Evolutionary conservation across 2,113 vertebrate species (phyloP), one percentile per base, ranked within the genome.

Genomic region (Prionailurus viverrinus): DNA sequence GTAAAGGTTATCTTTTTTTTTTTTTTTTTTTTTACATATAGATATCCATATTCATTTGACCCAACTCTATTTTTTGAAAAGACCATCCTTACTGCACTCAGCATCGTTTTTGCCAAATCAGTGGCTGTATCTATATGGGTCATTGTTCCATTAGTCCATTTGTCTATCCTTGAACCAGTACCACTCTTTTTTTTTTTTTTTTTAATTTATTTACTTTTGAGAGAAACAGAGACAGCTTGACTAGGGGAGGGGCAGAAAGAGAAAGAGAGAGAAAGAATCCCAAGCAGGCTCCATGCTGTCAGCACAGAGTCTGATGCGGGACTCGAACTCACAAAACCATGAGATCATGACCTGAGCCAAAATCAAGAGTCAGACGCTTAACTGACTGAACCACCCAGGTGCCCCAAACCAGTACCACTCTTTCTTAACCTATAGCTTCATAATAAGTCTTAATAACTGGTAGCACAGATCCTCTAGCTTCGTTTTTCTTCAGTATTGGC

Each of bases 401-500:
- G 13, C 51, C 51, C 53, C 53, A 53, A 86, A 61, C 73, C 25
- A 91, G 33, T 27, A 61, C 25, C 14, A 51, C 18, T 51, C 29
- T 85, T 21, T 45, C 31, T 69, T 48, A 61, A 36, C 51, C 51
- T 61, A 14, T 79, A 61, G 31, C 48, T 91, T 78, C 81, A 79
- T 79, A 33, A 55, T 79, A 87, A 53, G 41, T 41, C n/a, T 73
- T 73, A 66, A 80, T 53, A 65, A 76, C 48, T 76, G 31, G 36
- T 83, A 71, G 48, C 31, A 83, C 78, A 89, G 68, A 13, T 83
- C 68, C 61, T 93, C 78, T 68, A 65, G 18, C 45, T 93, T 96
- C 58, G 5, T 29, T 51, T 94, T 83, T 74, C 58, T 83, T 76
- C 16, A 48, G 0, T 83, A 45, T 83, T 68, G 13, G 13, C 36